Conservation (phyloP, 2,797 vertebrate species). For the Garrulus glandarius region DNA sequence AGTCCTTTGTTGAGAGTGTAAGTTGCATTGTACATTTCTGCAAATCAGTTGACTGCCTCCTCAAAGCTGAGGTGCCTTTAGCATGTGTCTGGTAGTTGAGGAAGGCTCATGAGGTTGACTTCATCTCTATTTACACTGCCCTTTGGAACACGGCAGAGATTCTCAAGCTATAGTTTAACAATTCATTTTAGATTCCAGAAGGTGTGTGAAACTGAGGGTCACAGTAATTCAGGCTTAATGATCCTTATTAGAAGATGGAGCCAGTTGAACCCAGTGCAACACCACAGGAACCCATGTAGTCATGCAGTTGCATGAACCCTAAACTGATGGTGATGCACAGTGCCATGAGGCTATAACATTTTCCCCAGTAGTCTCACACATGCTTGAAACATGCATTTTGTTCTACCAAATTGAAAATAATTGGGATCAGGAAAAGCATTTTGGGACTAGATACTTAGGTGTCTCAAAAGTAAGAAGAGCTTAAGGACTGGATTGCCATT, state of each 20-base stretch:
- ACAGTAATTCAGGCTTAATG: background rate
- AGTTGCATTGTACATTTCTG: background rate
- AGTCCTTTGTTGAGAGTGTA: background rate
- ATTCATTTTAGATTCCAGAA: background rate
- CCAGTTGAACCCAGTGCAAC: background rate
- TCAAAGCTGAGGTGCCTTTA: background rate
- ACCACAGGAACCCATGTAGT: background rate
- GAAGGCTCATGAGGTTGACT: background rate
- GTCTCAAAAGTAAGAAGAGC: background rate
- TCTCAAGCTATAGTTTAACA: background rate
- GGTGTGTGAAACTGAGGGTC: background rate
- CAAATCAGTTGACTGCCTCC: background rate
- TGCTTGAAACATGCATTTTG: fast-evolving
- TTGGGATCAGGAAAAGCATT: background rate
- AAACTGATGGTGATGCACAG: background rate
- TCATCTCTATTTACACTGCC: background rate
- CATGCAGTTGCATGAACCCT: background rate
- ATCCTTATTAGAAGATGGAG: background rate
- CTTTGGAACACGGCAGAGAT: background rate
- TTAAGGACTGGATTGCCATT: background rate
- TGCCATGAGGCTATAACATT: background rate
- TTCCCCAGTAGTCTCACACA: background rate
- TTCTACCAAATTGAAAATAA: background rate
- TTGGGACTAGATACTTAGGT: background rate
- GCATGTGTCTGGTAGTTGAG: background rate